Percentiles rank a stretch among this genome's conserved stretches.
phyloP scores from a whole-genome alignment of 2,888 invertebrate species.

The Uropetala carovei region DNA sequence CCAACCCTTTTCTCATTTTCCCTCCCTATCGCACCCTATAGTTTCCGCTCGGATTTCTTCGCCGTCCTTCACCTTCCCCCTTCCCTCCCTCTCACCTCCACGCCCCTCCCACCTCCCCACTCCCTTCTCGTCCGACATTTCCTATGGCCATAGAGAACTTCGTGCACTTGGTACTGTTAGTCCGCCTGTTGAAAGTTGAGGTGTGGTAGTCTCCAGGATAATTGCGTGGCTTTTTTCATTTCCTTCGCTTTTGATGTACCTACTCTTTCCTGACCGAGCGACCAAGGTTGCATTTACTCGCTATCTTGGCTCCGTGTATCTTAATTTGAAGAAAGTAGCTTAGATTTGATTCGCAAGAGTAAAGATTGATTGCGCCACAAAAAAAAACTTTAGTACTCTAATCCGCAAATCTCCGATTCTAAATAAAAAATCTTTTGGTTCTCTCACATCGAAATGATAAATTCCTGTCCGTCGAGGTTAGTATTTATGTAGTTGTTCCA shows the following conservation, averaged over 20 bases:
- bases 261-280: no score
- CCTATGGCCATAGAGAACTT: not conserved
- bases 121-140: not conserved
- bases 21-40: constrained; percentile 15
- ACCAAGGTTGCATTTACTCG: no score
- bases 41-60: constrained; percentile 59
- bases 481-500: no score
- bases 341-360: no score
- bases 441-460: no score
- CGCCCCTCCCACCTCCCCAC: not conserved
- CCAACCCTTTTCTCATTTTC: constrained; percentile 38
- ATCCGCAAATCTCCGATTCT: no score
- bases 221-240: not conserved
- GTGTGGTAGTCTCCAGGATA: not conserved
- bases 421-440: no score
- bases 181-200: not conserved
- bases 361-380: no score
- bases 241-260: not conserved
- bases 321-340: no score
- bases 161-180: not conserved
- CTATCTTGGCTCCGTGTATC: no score
- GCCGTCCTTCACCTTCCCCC: constrained; percentile 35
- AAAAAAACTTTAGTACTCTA: no score
- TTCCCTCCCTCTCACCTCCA: not conserved
- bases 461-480: no score